Conservation (phyloP, 1,140 invertebrate species). For the Ostrea edulis region DNA sequence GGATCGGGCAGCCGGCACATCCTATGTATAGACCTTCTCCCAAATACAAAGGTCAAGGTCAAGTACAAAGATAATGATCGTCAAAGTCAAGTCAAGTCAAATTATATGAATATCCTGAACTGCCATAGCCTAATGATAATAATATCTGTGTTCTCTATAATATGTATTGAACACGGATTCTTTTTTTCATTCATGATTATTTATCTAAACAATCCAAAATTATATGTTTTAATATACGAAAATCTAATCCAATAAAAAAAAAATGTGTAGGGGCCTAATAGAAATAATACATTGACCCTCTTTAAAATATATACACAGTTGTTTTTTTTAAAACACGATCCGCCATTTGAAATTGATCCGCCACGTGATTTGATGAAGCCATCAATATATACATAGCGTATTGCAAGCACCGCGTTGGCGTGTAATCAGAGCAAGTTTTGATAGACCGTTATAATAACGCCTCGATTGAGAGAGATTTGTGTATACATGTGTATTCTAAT, state of each 20-base stretch:
- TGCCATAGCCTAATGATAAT: too few relatives aligned
- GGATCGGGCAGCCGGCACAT: too few relatives aligned
- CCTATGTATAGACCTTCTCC: too few relatives aligned
- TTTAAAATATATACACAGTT: background rate
- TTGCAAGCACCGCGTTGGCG: background rate
- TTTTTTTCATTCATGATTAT: background rate
- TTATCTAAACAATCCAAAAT: too few relatives aligned
- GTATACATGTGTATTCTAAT: background rate
- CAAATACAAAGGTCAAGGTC: too few relatives aligned
- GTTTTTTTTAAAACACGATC: background rate
- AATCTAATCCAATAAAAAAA: too few relatives aligned
- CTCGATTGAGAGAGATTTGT: background rate
- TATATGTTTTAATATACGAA: too few relatives aligned
- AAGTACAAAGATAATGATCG: too few relatives aligned
- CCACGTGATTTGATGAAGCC: background rate
- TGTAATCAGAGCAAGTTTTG: conserved; percentile 6
- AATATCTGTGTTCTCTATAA: too few relatives aligned
- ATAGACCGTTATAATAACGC: conserved; percentile 13
- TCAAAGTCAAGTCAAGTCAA: too few relatives aligned
- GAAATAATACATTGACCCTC: background rate
- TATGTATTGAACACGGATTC: background rate
- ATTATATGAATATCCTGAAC: too few relatives aligned
- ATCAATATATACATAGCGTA: background rate
- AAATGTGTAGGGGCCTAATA: background rate
- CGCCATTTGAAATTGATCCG: conserved; percentile 17